Base-by-base conservation (phyloP, 2,113 vertebrate genomes). In the Neodon shergylaensis region DNA sequence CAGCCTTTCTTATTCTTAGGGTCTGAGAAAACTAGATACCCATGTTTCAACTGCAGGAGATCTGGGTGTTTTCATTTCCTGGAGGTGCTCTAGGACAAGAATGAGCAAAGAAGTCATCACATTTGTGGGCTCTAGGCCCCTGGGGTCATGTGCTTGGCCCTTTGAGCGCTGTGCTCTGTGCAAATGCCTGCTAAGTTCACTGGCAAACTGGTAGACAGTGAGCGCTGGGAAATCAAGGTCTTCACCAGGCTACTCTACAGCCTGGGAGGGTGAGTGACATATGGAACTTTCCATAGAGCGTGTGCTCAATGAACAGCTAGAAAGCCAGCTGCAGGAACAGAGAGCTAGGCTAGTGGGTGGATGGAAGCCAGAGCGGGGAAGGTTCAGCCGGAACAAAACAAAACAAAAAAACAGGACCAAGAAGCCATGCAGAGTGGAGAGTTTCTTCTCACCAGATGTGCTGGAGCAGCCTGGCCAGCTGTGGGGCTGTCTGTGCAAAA, bases 21-120 rank as follows among this genome's bases (percentile, higher is more conserved):
- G 94, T 88, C 85, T 88, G 33, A 28, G 47, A 83, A 88, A 70
- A 36, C 22, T 24, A 84, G 79, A 82, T 3, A 31, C 58, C n/a
- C 14, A 7, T 9, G 17, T 94, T 83, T 91, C 49, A 39, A 11
- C 47, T 87, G 11, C 28, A 90, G 74, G 93, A 83, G 28, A 58
- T 36, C 47, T 31, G 58, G 39, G 42, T 47, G 47, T 87, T 92
- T 89, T 73, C 5, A 54, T 58, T 44, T 52, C 63, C 22, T 44
- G 11, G 49, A 78, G 12, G 11, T 44, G 94, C 76, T 61, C 0
- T 49, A 6, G 42, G n/a, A 76, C 24, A 78, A 31, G 39, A 36
- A 0, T 39, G 28, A 73, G 84, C 82, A 74, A 89, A 54, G 44
- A 95, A 33, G 9, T 33, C 63, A 31, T n/a, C 11, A 7, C 0